These are phyloP conservation scores for Aldrovandia affinis DNA, from an alignment of 2,797 vertebrate species.

Conservation along the genomic window DNA sequence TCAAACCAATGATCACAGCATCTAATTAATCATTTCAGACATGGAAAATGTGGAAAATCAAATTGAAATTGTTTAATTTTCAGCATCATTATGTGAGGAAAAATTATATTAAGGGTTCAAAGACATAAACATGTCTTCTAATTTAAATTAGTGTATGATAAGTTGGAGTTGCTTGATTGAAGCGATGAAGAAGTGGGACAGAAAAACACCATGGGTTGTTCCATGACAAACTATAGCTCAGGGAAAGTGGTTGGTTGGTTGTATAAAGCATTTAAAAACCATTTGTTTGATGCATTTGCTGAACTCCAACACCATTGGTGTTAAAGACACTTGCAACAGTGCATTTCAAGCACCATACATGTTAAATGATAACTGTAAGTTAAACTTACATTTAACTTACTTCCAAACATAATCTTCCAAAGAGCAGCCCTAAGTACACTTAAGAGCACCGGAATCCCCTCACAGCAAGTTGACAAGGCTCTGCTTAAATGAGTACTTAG, in stretches of 20 bases:
- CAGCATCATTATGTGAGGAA: not conserved
- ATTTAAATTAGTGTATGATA: not conserved
- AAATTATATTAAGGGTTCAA: not conserved
- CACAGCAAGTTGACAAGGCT: not conserved
- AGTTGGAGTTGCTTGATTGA: not conserved
- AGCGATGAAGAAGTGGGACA: not conserved
- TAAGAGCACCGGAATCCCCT: not conserved
- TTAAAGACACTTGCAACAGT: not conserved
- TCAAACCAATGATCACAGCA: not conserved
- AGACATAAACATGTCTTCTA: not conserved
- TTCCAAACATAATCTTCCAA: not conserved
- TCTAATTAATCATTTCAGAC: not conserved
- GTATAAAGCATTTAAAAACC: not conserved
- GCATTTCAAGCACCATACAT: not conserved
- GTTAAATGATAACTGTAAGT: not conserved
- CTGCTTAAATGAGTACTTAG: not conserved
- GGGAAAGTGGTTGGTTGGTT: not conserved
- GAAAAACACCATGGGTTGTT: not conserved
- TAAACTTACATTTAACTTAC: too few species aligned
- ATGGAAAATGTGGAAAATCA: not conserved
- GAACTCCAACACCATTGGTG: not conserved
- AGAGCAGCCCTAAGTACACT: not conserved
- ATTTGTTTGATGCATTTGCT: not conserved
- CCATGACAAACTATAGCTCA: not conserved
- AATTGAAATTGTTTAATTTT: not conserved